Evolutionary conservation across 2,888 invertebrate genomes (phyloP).

Genomic region (Rosalia funebris): DNA sequence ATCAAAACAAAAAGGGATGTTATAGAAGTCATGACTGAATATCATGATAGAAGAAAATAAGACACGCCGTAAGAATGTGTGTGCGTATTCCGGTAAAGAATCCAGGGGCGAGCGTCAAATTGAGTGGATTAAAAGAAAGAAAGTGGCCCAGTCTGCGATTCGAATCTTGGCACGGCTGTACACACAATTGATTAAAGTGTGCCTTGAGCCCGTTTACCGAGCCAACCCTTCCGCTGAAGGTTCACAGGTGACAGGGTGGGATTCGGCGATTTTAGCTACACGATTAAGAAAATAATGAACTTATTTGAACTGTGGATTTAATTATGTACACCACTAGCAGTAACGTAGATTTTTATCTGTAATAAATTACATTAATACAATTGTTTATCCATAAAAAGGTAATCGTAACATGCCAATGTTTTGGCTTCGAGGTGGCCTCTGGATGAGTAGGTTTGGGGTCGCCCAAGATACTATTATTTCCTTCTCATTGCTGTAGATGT

Average conservation of each 20-base stretch:
- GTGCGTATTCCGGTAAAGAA: conserved; percentile 12
- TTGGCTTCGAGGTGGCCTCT: too few relatives aligned
- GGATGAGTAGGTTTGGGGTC: too few relatives aligned
- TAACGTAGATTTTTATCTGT: too few relatives aligned
- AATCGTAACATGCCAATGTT: too few relatives aligned
- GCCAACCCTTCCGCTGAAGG: conserved; percentile 39
- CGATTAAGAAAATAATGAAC: too few relatives aligned
- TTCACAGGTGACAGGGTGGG: conserved; percentile 12
- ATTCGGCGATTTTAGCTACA: conserved; percentile 16
- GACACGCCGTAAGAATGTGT: conserved; percentile 20
- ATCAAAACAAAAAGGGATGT: too few relatives aligned
- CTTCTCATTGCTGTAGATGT: too few relatives aligned
- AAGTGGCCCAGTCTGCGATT: conserved; percentile 48
- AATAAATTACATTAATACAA: too few relatives aligned
- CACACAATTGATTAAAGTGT: conserved; percentile 57
- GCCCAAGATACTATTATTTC: too few relatives aligned
- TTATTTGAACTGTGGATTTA: too few relatives aligned
- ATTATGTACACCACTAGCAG: too few relatives aligned
- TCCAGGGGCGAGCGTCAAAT: conserved; percentile 39
- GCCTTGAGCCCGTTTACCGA: conserved; percentile 38
- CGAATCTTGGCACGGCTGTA: conserved; percentile 56
- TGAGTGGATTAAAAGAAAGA: conserved; percentile 49
- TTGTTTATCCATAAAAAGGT: too few relatives aligned
- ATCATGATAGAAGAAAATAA: not conserved
- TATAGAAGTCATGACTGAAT: not conserved